phyloP scores from a whole-genome alignment of 2,797 vertebrate species.

The Dicrostonyx torquatus region DNA sequence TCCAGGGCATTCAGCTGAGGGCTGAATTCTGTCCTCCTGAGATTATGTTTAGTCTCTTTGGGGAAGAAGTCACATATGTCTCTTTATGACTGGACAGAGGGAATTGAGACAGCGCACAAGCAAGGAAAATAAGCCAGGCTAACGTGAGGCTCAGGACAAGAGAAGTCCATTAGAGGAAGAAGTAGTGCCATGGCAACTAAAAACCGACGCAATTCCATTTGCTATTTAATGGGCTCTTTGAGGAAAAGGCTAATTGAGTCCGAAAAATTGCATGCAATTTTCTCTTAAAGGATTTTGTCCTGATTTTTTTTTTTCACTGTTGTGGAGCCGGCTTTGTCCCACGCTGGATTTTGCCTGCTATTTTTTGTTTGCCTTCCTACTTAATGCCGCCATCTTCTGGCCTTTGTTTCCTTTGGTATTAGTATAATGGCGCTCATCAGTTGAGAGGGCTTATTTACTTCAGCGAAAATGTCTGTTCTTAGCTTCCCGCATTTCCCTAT shows the following conservation, averaged over 20 bases:
- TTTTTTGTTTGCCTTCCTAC: slow-evolving; percentile 78
- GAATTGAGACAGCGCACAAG: background rate
- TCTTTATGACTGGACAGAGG: slow-evolving; percentile 8
- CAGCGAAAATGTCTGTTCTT: slow-evolving; percentile 48
- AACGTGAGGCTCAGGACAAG: slow-evolving; percentile 33
- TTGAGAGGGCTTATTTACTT: slow-evolving; percentile 73
- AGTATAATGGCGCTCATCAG: slow-evolving; percentile 73
- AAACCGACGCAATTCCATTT: slow-evolving; percentile 79
- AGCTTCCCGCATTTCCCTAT: slow-evolving; percentile 65
- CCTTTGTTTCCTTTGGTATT: slow-evolving; percentile 76
- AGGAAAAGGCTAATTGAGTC: slow-evolving; percentile 82
- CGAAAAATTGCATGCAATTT: slow-evolving; percentile 82
- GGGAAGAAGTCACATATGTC: slow-evolving; percentile 49
- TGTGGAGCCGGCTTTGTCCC: slow-evolving; percentile 68
- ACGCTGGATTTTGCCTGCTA: slow-evolving; percentile 70
- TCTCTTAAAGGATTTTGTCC: slow-evolving; percentile 76
- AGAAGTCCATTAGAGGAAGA: slow-evolving; percentile 75
- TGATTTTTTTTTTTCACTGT: slow-evolving; percentile 55
- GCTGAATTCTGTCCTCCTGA: background rate
- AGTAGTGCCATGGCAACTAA: slow-evolving; percentile 77
- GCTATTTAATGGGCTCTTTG: slow-evolving; percentile 80
- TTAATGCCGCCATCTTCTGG: slow-evolving; percentile 68
- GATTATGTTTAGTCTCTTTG: background rate
- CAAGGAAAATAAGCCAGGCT: slow-evolving; percentile 58
- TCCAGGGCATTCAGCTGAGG: background rate